These are phyloP conservation scores for Patella pellucida DNA, from an alignment of 2,888 invertebrate genomes.

Conservation along the genomic window DNA sequence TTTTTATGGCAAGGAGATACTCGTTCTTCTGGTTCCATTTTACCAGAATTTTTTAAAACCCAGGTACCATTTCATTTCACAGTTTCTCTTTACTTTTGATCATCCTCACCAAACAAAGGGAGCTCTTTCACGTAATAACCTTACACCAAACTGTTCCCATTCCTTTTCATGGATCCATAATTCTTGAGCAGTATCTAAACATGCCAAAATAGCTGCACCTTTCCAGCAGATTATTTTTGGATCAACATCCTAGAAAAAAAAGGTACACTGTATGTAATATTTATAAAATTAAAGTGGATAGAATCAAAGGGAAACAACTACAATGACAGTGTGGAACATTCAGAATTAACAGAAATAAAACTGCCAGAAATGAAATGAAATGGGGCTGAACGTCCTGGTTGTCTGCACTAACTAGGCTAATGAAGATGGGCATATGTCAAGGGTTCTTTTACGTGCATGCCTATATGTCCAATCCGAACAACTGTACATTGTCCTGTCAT, in stretches of 20 bases:
- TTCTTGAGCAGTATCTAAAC: slow-evolving; percentile 92
- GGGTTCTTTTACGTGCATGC: too few species aligned
- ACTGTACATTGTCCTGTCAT: too few species aligned
- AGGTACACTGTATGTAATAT: neutral
- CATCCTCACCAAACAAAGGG: slow-evolving; percentile 78
- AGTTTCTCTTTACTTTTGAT: neutral
- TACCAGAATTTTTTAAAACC: too few species aligned
- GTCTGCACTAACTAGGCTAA: too few species aligned
- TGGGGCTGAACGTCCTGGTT: too few species aligned
- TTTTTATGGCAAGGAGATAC: too few species aligned
- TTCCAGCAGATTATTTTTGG: slow-evolving; percentile 91
- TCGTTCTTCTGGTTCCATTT: too few species aligned
- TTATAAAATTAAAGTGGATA: slow-evolving; percentile 9
- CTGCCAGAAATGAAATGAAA: neutral
- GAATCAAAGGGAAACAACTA: neutral
- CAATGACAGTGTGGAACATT: neutral
- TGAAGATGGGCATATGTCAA: too few species aligned
- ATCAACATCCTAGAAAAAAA: slow-evolving; percentile 79
- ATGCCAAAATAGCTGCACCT: slow-evolving; percentile 93
- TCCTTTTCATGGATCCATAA: slow-evolving; percentile 89
- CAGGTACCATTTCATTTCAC: neutral
- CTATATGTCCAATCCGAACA: too few species aligned
- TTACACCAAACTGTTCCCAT: slow-evolving; percentile 88
- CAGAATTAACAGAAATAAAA: neutral
- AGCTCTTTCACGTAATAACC: slow-evolving; percentile 88